A percentile compares a stretch with the other conserved stretches of the same genome.
These are phyloP conservation scores for Peromyscus melanophrys DNA, from an alignment of 2,797 vertebrate genomes.

Conservation along the genomic window DNA sequence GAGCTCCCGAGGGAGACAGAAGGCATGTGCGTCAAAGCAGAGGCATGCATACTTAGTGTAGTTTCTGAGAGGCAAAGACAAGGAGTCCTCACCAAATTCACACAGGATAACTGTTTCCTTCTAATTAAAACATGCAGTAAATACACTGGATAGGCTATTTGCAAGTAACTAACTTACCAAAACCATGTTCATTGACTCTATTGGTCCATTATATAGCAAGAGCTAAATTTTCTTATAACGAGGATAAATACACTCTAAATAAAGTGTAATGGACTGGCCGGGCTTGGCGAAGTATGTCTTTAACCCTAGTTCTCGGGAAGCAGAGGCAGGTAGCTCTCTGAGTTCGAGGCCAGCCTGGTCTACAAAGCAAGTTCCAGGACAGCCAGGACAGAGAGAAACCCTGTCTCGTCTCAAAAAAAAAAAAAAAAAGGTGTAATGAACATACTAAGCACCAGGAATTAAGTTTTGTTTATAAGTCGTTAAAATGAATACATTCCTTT, in stretches of 20 bases:
- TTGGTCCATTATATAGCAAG: background rate
- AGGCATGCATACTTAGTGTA: background rate
- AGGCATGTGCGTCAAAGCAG: background rate
- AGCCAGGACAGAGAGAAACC: background rate
- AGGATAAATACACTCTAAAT: constrained; percentile 48
- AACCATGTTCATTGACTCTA: background rate
- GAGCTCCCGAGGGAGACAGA: background rate
- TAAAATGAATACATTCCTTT: constrained; percentile 44
- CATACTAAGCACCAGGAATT: constrained; percentile 1
- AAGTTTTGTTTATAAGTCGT: background rate
- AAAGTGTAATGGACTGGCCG: background rate
- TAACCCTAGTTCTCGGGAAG: background rate
- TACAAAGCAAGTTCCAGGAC: background rate
- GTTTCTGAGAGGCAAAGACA: background rate
- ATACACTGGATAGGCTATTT: background rate
- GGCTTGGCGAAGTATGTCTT: background rate
- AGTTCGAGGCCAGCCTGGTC: background rate
- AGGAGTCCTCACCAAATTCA: constrained; percentile 3
- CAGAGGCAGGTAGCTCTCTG: background rate
- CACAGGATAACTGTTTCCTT: constrained; percentile 6
- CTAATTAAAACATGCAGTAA: constrained; percentile 50
- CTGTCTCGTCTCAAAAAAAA: background rate
- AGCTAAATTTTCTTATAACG: constrained; percentile 52
- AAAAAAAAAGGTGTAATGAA: background rate
- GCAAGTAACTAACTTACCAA: constrained; percentile 38